Evolutionary conservation across 2,797 vertebrate genomes (phyloP).

Genomic region (Phoeniculus purpureus): DNA sequence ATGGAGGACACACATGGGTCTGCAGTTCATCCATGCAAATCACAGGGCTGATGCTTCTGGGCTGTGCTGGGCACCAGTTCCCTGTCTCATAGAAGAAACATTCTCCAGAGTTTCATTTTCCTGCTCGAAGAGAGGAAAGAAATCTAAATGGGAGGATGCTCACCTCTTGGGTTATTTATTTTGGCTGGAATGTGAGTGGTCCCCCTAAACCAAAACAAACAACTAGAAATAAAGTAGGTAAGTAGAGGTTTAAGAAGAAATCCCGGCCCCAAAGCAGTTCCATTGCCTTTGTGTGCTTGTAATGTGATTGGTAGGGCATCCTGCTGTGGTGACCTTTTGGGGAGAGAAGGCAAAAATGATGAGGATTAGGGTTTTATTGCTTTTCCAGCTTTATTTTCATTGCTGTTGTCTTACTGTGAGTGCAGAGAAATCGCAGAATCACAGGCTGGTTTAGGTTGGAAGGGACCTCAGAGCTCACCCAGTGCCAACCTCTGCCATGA

Average conservation of each 20-base stretch:
- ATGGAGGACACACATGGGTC: background rate
- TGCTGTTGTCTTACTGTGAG: background rate
- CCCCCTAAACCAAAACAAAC: background rate
- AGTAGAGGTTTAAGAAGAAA: background rate
- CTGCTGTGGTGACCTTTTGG: background rate
- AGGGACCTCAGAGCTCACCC: too few species aligned
- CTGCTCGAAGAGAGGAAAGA: fast-evolving
- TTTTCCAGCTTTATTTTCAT: background rate
- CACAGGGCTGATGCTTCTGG: background rate
- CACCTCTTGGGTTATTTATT: background rate
- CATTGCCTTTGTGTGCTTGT: background rate
- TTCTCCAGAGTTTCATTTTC: background rate
- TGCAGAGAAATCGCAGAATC: background rate
- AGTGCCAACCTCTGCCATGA: too few species aligned
- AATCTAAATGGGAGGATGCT: background rate
- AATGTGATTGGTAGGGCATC: background rate
- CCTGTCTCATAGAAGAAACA: background rate
- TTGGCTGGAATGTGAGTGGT: background rate
- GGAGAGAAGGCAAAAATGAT: background rate
- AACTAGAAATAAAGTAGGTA: background rate
- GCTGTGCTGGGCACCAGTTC: background rate
- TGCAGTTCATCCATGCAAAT: too few species aligned
- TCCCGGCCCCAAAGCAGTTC: background rate
- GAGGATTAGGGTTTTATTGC: background rate
- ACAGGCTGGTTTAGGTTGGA: too few species aligned